Conservation (phyloP, 1,140 invertebrate genomes). For the Bombus picipes region DNA sequence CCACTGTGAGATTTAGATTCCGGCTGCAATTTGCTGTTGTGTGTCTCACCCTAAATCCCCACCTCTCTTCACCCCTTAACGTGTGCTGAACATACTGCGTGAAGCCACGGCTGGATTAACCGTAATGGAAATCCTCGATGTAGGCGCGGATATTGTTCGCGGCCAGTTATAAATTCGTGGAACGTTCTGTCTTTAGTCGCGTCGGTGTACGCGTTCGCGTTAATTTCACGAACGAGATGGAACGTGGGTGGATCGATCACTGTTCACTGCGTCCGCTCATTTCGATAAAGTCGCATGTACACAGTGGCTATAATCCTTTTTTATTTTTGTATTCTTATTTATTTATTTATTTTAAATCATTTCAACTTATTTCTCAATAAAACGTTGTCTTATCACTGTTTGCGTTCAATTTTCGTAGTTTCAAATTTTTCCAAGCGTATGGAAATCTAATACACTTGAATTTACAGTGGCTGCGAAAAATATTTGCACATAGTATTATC, state of each 20-base stretch:
- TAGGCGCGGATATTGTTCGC: slow-evolving; percentile 21
- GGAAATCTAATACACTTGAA: not conserved
- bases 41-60: not conserved
- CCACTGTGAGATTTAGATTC: slow-evolving; percentile 63
- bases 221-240: slow-evolving; percentile 8
- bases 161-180: slow-evolving; percentile 24
- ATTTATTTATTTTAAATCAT: not conserved
- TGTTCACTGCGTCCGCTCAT: not conserved
- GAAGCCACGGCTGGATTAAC: slow-evolving; percentile 35
- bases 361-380: too few species aligned
- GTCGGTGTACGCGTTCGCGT: not conserved
- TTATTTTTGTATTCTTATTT: not conserved
- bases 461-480: too few species aligned
- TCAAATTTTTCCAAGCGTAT: too few species aligned
- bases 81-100: slow-evolving; percentile 27
- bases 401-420: not conserved
- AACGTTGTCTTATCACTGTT: not conserved
- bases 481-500: too few species aligned
- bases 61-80: not conserved
- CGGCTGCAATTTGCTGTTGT: slow-evolving; percentile 55
- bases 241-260: slow-evolving; percentile 16
- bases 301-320: too few species aligned
- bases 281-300: not conserved
- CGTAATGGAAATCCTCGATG: slow-evolving; percentile 46
- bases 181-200: slow-evolving; percentile 22